These are phyloP conservation scores for Cydia fagiglandana DNA, from an alignment of 1,140 invertebrate genomes.

Conservation along the genomic window DNA sequence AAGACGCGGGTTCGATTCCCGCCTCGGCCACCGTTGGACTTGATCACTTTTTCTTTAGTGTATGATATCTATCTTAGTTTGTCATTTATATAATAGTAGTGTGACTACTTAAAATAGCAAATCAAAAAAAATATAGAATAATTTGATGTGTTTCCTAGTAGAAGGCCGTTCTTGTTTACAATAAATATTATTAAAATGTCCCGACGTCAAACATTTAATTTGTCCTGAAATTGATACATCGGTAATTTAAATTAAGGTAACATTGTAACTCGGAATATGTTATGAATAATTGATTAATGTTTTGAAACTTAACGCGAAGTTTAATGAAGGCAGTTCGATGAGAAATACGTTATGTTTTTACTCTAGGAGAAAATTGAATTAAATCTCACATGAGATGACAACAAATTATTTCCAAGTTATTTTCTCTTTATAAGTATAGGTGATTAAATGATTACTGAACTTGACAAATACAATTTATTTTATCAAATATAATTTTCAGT, in stretches of 20 bases:
- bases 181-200: background rate
- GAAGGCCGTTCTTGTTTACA: too few relatives aligned
- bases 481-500: too few relatives aligned
- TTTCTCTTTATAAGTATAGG: too few relatives aligned
- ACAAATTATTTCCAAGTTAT: background rate
- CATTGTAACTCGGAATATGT: background rate
- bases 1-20: too few relatives aligned
- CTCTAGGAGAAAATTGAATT: background rate
- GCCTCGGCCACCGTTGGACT: too few relatives aligned
- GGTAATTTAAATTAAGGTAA: background rate
- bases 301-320: conserved; percentile 13
- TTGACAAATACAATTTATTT: too few relatives aligned
- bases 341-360: background rate
- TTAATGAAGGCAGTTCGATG: background rate
- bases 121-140: too few relatives aligned
- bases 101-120: too few relatives aligned
- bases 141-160: too few relatives aligned
- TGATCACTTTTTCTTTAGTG: too few relatives aligned
- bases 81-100: too few relatives aligned
- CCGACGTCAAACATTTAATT: background rate
- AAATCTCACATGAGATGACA: background rate
- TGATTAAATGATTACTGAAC: background rate
- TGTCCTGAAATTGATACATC: background rate
- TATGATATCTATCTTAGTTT: too few relatives aligned
- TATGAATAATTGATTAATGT: conserved; percentile 23